phyloP scores from a whole-genome alignment of 2,888 invertebrate species.

The Phortica okadai region DNA sequence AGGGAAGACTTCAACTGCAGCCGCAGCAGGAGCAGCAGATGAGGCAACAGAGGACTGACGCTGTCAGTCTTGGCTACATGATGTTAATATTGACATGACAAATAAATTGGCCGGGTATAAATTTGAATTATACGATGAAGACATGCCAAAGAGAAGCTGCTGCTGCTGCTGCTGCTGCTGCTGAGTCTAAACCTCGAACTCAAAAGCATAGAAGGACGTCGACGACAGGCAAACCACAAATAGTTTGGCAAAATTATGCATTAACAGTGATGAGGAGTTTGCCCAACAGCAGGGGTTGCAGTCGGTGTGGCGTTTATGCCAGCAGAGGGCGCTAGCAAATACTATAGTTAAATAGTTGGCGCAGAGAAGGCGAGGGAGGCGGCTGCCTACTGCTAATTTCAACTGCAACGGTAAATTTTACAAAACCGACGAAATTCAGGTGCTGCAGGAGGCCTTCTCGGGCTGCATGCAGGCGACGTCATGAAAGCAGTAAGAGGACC shows the following conservation, averaged over 20 bases:
- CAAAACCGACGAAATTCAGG: constrained; percentile 55
- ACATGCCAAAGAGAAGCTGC: constrained; percentile 1
- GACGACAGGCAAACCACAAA: constrained; percentile 67
- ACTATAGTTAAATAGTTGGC: constrained; percentile 64
- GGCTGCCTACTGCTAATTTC: constrained; percentile 8
- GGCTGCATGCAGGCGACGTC: background rate
- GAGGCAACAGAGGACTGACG: constrained; percentile 45
- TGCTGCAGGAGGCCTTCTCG: constrained; percentile 27
- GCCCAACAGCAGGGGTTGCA: constrained; percentile 40
- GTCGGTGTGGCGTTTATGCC: background rate
- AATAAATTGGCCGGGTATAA: constrained; percentile 63
- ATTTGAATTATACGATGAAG: constrained; percentile 6
- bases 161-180: no score
- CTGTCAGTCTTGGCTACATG: constrained; percentile 50
- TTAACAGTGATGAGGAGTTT: constrained; percentile 51
- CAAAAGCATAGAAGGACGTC: constrained; percentile 36
- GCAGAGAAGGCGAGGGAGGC: no score
- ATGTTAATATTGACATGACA: constrained; percentile 70
- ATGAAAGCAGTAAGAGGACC: background rate
- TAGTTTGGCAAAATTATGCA: constrained; percentile 72
- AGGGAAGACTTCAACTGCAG: background rate
- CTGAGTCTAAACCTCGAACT: background rate
- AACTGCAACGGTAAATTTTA: constrained; percentile 54
- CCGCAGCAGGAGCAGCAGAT: background rate
- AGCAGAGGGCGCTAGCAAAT: constrained; percentile 48